Base-by-base conservation (phyloP, 2,113 vertebrate species). In the Microtus ochrogaster region DNA sequence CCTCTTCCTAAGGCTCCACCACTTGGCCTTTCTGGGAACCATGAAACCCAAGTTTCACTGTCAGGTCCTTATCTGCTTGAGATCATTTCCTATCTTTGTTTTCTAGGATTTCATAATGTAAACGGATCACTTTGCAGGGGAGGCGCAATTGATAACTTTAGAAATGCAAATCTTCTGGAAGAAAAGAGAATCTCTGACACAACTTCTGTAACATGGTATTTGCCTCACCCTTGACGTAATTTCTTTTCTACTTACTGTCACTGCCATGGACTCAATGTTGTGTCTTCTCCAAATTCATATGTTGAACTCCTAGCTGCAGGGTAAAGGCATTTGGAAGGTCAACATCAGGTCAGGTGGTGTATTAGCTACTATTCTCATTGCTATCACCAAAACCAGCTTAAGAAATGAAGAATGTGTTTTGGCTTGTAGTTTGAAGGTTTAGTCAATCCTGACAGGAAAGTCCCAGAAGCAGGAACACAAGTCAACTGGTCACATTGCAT, bases 31-130 rank as follows among this genome's bases (percentile, higher is more conserved):
- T 65, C 74, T 83, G 90, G 88, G 95, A 94, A 93, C n/a, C 28
- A 28, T 0, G 24, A 82, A 13, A 72, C 87, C 81, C 88, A 63
- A 39, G 61, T 94, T 94, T 95, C 22, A 65, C 26, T 41, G 36
- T 72, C 77, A 49, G 49, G 13, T 44, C 65, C 55, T 86, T 17
- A 0, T 44, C 41, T 94, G 68, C 68, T 70, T 22, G 36, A 61
- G 86, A 44, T 92, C 7, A 36, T 68, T 92, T 63, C 28, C 77
- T 70, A 61, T 70, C 74, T 74, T 91, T 83, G 78, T 76, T 96
- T 96, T 94, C 86, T 77, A 85, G 47, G n/a, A 73, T 28, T 65
- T 91, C 63, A 61, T 89, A 47, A 70, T 94, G 89, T 91, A 91
- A 97, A 92, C 47, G 63, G 49, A 68, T 94, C n/a, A 3, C 17